phyloP scores from a whole-genome alignment of 2,888 invertebrate species.

The Drosophila prostipennis region DNA sequence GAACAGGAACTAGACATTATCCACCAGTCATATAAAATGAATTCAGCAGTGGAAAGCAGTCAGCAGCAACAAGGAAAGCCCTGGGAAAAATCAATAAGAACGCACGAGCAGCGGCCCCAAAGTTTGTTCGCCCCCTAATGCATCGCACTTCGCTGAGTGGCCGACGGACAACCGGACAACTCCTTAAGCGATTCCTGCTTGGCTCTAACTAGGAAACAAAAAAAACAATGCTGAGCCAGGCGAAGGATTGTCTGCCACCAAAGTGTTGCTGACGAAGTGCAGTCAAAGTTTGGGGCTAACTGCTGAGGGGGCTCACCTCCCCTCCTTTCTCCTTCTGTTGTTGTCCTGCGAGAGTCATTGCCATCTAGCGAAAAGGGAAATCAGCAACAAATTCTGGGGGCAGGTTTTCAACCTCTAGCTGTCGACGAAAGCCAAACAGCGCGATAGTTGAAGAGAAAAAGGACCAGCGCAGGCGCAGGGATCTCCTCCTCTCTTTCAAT shows the following conservation, averaged over 20 bases:
- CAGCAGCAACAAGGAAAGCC: conserved; percentile 29
- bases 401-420: conserved; percentile 11
- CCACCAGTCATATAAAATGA: not conserved
- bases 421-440: conserved; percentile 30
- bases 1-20: not conserved
- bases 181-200: conserved; percentile 8
- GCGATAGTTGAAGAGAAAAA: conserved; percentile 7
- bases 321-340: not conserved
- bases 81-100: conserved; percentile 75
- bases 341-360: conserved; percentile 15
- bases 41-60: conserved; percentile 9
- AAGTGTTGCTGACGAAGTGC: not conserved
- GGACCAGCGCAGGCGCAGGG: conserved; percentile 36
- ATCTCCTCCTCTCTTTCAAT: conserved; percentile 14
- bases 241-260: not conserved
- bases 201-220: not conserved
- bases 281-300: not conserved
- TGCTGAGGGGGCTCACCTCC: not conserved
- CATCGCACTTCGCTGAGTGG: not conserved
- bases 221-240: not conserved
- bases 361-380: conserved; percentile 20
- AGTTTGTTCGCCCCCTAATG: not conserved
- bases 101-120: conserved; percentile 50
- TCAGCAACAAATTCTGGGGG: conserved; percentile 17
- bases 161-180: conserved; percentile 5